Evolutionary conservation across 2,113 vertebrate genomes (phyloP), one percentile per base, ranked within the genome.

Genomic region (Parotia lawesii): DNA sequence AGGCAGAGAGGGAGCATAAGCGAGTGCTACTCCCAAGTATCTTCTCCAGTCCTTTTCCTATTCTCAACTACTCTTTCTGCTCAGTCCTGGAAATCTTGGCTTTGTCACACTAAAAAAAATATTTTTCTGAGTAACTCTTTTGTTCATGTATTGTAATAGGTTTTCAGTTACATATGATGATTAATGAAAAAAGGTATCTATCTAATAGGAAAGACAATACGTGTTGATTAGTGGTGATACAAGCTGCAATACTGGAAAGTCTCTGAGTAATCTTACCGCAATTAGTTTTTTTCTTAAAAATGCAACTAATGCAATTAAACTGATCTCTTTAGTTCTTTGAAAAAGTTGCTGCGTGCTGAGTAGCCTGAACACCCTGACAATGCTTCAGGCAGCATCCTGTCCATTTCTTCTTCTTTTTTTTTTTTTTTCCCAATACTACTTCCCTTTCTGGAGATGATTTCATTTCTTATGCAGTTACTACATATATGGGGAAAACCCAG

Each of bases 161-260:
- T 14, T 91, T 90, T 61, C 45, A 54, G 23, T 58, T 61, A 54
- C 31, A 69, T 45, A 19, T 0, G 16, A 58, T 83, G 88, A 92
- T 86, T 93, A 90, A 94, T 80, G 67, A 67, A 51, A 33, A 84
- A 66, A 42, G 10, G 29, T 33, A 25, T 65, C 75, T 86, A 72
- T 78, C 64, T 67, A 71, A 60, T 47, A 53, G 5, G 10, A 73
- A 65, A 90, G 79, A 76, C 42, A 90, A 35, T 54, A 22, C 5
- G 19, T 25, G 37, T 37, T 37, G 37, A 37, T 37, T 37, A 37
- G 37, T 37, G 33, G 21, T n/a, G 53, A 91, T 54, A 88, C 27
- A 48, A 69, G 27, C 28, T 85, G 94, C 90, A 96, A 96, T 15
- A 62, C 44, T 62, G 94, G 92, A 86, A 96, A 96, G 29, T 70